Evolutionary conservation across 2,888 invertebrate species (phyloP), one percentile per base, ranked within the genome.

Genomic region (Leptopilina drosophilae): DNA sequence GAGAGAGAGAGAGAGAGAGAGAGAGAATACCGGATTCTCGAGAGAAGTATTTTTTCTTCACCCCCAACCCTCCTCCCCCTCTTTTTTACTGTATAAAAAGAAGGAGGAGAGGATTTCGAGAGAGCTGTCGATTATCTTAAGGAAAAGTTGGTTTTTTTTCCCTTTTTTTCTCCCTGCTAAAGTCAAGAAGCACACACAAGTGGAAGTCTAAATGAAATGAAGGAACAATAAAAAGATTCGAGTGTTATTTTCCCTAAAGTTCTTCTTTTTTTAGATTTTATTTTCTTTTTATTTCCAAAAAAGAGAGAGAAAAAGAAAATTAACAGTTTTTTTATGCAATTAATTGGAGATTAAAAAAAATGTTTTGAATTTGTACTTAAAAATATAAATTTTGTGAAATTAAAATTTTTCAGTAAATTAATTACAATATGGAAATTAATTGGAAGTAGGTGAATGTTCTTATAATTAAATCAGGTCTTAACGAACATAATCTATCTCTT

Each of bases 401-500:
- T 33, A 33, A 33, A 5, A 33, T 33, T 33, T 1, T 0, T 33
- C 1, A 3, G 33, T 33, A 33, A 33, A 33, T 33, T 33, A 3
- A 5, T 33, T 33, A 33, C 33, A 33, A 33, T 33, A 33, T 33
- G 33, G 33, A 33, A 20, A 33, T 33, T 33, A 33, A 33, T 33
- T 33, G 33, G 33, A 33, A 33, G 33, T 33, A 33, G 33, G 33
- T 33, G 33, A 33, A 33, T 33, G 33, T 33, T 5, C 33, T 84
- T 84, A 85, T 86, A 86, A 88, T 89, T 85, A 86, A 86, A 86
- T 84, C 84, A 49, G 76, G 81, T 77, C 75, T 83, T 83, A 84
- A 88, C 85, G 86, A 85, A 86, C 85, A 85, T 87, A 87, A 89
- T 88, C 83, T 79, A 82, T 84, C 85, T 83, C 85, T 81, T 49